Percentiles rank a stretch among this genome's conserved stretches.
Evolutionary conservation across 1,140 invertebrate genomes (phyloP).

Genomic region (Rhynchophorus ferrugineus): DNA sequence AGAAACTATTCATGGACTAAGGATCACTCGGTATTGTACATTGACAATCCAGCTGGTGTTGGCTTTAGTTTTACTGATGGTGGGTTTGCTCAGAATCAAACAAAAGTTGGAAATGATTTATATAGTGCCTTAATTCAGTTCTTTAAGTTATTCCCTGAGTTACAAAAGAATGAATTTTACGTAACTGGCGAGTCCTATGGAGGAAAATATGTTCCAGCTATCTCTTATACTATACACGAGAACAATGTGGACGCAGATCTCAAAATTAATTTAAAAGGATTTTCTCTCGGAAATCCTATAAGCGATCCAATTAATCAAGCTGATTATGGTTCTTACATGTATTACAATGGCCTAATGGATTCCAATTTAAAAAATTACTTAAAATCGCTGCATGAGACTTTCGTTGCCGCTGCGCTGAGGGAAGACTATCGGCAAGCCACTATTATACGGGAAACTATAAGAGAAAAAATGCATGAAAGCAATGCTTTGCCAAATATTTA

Average conservation of each 20-base stretch:
- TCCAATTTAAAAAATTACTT: conserved; percentile 51
- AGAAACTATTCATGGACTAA: conserved; percentile 47
- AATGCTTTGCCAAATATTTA: conserved; percentile 50
- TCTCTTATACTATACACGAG: conserved; percentile 64
- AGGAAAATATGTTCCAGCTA: conserved; percentile 72
- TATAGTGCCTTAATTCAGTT: conserved; percentile 62
- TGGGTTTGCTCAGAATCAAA: conserved; percentile 58
- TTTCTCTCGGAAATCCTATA: conserved; percentile 79
- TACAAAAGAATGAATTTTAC: conserved; percentile 59
- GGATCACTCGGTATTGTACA: conserved; percentile 67
- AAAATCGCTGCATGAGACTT: conserved; percentile 47
- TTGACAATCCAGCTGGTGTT: conserved; percentile 82
- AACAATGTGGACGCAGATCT: conserved; percentile 51
- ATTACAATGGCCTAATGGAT: conserved; percentile 68
- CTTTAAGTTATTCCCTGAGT: conserved; percentile 61
- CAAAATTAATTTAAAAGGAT: conserved; percentile 61
- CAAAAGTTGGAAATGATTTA: conserved; percentile 55
- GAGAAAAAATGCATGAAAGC: conserved; percentile 49
- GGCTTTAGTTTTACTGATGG: conserved; percentile 65
- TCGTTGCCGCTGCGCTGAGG: conserved; percentile 49
- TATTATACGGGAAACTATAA: conserved; percentile 56
- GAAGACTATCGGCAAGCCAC: conserved; percentile 54
- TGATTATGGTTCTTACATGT: conserved; percentile 67
- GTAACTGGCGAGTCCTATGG: conserved; percentile 81
- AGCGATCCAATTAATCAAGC: conserved; percentile 71